Conservation (phyloP, 2,888 invertebrate species). For the Noctua comes region DNA sequence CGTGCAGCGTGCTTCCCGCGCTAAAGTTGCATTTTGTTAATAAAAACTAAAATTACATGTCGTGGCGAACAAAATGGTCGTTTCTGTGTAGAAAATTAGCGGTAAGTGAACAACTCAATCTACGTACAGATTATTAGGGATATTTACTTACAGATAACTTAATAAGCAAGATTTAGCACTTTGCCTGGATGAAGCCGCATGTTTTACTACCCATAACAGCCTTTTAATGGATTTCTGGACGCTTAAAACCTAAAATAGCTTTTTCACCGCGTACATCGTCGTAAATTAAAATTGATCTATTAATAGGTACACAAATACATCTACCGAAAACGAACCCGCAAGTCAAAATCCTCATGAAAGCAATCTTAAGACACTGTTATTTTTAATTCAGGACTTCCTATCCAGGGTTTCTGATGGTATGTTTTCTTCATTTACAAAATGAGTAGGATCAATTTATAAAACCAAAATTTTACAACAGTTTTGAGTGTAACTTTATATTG, state of each 20-base stretch:
- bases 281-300: slow-evolving; percentile 71
- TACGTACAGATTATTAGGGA: slow-evolving; percentile 70
- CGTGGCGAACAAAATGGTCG: slow-evolving; percentile 63
- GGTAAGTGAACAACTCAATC: slow-evolving; percentile 70
- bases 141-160: slow-evolving; percentile 80
- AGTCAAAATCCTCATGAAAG: slow-evolving; percentile 5
- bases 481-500: slow-evolving; percentile 22
- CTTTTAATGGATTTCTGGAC: slow-evolving; percentile 74
- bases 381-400: neutral
- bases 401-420: neutral
- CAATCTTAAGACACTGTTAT: neutral
- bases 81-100: slow-evolving; percentile 70
- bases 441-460: neutral
- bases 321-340: neutral
- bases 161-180: slow-evolving; percentile 79
- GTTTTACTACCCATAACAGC: slow-evolving; percentile 77
- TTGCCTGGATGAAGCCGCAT: slow-evolving; percentile 65
- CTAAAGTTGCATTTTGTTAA: slow-evolving; percentile 54
- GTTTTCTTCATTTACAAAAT: neutral
- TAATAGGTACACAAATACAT: slow-evolving; percentile 17
- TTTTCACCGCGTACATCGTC: slow-evolving; percentile 66
- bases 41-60: slow-evolving; percentile 67
- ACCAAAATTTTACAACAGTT: slow-evolving; percentile 6
- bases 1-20: slow-evolving; percentile 48
- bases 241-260: slow-evolving; percentile 67